These are phyloP conservation scores for Limosa lapponica DNA, from an alignment of 2,797 vertebrate species.

Conservation along the genomic window DNA sequence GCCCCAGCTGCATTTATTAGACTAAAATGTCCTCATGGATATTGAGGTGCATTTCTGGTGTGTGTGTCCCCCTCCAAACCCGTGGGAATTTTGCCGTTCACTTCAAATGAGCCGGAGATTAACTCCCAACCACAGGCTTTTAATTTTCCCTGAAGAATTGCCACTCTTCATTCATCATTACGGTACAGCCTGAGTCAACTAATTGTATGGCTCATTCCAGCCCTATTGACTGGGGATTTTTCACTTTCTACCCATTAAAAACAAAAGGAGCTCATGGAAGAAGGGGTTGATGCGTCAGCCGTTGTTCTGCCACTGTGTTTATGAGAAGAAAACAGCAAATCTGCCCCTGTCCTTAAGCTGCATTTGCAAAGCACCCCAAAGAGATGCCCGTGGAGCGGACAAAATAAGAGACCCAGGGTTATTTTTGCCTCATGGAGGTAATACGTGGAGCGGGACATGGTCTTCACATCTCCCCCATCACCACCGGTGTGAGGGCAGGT, in stretches of 20 bases:
- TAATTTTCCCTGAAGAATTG: neutral
- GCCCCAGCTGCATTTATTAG: neutral
- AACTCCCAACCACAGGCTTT: neutral
- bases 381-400: neutral
- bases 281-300: neutral
- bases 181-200: neutral
- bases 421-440: conserved; percentile 47
- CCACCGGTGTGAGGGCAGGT: neutral
- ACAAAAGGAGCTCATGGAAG: neutral
- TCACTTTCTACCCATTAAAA: neutral
- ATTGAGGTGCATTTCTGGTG: neutral
- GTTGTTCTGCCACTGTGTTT: fast-evolving
- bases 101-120: neutral
- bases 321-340: neutral
- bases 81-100: neutral
- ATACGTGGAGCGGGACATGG: fast-evolving
- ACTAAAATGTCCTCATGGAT: neutral
- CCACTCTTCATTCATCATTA: neutral
- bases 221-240: neutral
- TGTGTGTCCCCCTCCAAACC: fast-evolving
- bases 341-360: neutral
- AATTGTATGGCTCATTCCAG: neutral
- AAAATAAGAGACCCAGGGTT: neutral
- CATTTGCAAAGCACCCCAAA: neutral
- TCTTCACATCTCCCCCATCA: neutral